phyloP scores from a whole-genome alignment of 2,113 vertebrate species.

The Xiphophorus hellerii region DNA sequence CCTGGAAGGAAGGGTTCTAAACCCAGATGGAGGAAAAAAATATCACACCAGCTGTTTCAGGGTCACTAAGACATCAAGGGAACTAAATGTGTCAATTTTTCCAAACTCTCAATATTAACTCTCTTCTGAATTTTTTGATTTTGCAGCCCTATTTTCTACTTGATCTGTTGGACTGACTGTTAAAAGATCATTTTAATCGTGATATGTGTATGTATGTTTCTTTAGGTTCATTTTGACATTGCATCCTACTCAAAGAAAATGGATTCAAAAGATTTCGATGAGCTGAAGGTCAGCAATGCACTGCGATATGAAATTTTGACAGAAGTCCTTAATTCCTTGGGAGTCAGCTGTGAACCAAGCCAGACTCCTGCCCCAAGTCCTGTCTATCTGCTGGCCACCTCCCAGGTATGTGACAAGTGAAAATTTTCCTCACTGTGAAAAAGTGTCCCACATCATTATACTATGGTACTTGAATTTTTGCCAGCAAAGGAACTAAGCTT shows the following conservation, averaged over 20 bases:
- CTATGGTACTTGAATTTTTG: neutral
- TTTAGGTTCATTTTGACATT: slow-evolving; percentile 86
- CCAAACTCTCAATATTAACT: neutral
- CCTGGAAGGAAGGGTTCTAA: too few relatives aligned
- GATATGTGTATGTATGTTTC: neutral
- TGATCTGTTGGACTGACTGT: neutral
- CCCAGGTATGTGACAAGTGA: slow-evolving; percentile 73
- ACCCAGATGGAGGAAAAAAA: too few relatives aligned
- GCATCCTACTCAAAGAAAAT: slow-evolving; percentile 71
- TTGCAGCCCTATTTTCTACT: too few relatives aligned
- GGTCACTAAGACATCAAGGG: neutral
- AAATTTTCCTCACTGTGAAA: neutral
- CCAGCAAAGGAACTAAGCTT: neutral
- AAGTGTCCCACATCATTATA: neutral
- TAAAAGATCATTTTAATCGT: neutral
- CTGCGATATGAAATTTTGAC: slow-evolving; percentile 83
- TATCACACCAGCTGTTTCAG: too few relatives aligned
- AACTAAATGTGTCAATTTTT: neutral
- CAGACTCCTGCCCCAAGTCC: slow-evolving; percentile 77
- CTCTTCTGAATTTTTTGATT: neutral
- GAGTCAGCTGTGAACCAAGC: slow-evolving; percentile 82
- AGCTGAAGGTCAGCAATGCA: slow-evolving; percentile 85
- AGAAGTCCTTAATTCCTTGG: slow-evolving; percentile 85
- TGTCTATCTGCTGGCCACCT: slow-evolving; percentile 80
- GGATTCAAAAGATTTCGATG: slow-evolving; percentile 76